These are phyloP conservation scores for Drosophila formosana DNA, from an alignment of 2,888 invertebrate species.

Conservation along the genomic window DNA sequence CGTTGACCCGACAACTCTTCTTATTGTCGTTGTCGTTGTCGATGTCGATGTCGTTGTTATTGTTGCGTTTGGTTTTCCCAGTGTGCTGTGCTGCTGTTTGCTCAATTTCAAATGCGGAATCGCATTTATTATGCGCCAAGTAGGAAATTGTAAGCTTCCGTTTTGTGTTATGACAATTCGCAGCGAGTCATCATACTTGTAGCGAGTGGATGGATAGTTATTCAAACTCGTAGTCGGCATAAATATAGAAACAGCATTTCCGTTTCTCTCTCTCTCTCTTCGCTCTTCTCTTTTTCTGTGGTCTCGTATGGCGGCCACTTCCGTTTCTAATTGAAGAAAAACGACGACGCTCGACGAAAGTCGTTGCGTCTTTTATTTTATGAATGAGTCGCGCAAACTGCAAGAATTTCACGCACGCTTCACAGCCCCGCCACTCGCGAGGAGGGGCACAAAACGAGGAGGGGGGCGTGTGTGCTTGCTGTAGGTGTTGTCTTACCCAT, in stretches of 20 bases:
- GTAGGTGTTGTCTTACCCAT: conserved; percentile 72
- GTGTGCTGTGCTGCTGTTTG: conserved; percentile 27
- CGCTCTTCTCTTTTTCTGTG: conserved; percentile 2
- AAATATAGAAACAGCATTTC: conserved; percentile 74
- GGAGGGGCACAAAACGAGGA: not conserved
- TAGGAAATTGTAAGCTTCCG: conserved; percentile 81
- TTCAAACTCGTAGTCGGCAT: conserved; percentile 38
- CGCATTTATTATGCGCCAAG: conserved; percentile 73
- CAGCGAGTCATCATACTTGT: conserved; percentile 39
- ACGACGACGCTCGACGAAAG: conserved; percentile 25
- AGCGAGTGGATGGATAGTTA: not conserved
- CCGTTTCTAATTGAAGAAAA: conserved; percentile 71
- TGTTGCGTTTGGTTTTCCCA: conserved; percentile 16
- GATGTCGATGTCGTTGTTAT: conserved; percentile 4
- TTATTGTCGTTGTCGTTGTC: conserved; percentile 4
- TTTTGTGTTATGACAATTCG: conserved; percentile 75
- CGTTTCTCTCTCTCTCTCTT: conserved; percentile 45
- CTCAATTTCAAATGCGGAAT: conserved; percentile 61
- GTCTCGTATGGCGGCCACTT: conserved; percentile 69
- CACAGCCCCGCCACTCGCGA: conserved; percentile 29
- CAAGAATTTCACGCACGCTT: conserved; percentile 76
- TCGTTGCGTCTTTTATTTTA: conserved; percentile 46
- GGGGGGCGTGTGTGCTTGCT: conserved; percentile 6
- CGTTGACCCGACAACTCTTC: conserved; percentile 49
- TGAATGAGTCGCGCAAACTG: conserved; percentile 65